Evolutionary conservation across 2,888 invertebrate genomes (phyloP).

Genomic region (Celastrina argiolus): DNA sequence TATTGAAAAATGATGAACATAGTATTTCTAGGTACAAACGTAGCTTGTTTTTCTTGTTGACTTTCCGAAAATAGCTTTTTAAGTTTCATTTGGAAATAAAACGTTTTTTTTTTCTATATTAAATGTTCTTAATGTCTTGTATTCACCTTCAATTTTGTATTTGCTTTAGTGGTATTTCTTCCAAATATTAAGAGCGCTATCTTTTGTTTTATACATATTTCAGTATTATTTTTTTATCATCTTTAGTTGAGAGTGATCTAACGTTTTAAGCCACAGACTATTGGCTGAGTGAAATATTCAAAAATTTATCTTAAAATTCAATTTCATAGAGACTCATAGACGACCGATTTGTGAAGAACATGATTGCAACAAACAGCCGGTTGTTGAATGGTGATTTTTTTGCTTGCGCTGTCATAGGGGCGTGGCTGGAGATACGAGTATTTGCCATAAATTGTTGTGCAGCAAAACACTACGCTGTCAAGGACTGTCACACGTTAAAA

Average conservation of each 20-base stretch:
- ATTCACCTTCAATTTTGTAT: no score
- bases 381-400: slow-evolving; percentile 44
- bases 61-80: no score
- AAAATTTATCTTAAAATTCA: background rate
- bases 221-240: background rate
- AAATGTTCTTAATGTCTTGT: no score
- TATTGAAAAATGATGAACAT: no score
- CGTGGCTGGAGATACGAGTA: slow-evolving; percentile 53
- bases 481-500: slow-evolving; percentile 38
- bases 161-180: no score
- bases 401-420: slow-evolving; percentile 41
- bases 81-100: no score
- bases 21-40: no score
- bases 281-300: background rate
- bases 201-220: no score
- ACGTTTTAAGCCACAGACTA: no score
- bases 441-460: slow-evolving; percentile 58
- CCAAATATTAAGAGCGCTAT: no score
- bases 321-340: background rate
- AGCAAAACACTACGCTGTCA: slow-evolving; percentile 44
- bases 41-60: no score
- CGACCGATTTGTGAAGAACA: slow-evolving; percentile 1
- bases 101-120: no score
- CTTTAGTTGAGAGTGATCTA: background rate
- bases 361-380: slow-evolving; percentile 4